phyloP scores from a whole-genome alignment of 1,140 invertebrate genomes.

The Aphis gossypii region DNA sequence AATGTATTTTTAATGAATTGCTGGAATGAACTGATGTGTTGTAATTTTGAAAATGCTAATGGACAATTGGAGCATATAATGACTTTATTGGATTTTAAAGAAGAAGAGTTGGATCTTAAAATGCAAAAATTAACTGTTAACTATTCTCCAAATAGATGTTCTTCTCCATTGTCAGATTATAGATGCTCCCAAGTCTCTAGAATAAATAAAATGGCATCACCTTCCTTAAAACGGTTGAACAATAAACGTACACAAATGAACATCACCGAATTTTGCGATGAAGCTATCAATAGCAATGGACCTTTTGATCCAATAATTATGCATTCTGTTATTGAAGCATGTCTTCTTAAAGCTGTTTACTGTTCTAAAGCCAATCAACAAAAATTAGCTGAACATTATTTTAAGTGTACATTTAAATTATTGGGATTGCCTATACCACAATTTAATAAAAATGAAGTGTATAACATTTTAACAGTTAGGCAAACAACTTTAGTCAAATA shows the following conservation, averaged over 20 bases:
- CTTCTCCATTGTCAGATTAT: constrained; percentile 40
- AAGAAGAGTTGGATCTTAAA: constrained; percentile 44
- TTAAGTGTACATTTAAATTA: constrained; percentile 31
- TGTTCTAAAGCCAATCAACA: constrained; percentile 33
- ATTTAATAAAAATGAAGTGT: constrained; percentile 53
- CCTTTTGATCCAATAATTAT: constrained; percentile 11
- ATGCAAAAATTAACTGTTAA: constrained; percentile 42
- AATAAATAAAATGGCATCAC: constrained; percentile 33
- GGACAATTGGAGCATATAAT: constrained; percentile 43
- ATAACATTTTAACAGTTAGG: constrained; percentile 31
- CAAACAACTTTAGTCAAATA: constrained; percentile 31
- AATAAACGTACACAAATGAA: constrained; percentile 13
- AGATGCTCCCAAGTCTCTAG: not conserved
- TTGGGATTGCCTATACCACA: not conserved
- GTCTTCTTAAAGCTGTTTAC: constrained; percentile 48
- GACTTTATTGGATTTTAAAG: constrained; percentile 46
- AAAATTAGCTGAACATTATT: constrained; percentile 34
- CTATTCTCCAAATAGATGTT: not conserved
- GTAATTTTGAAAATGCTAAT: constrained; percentile 49
- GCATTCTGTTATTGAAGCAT: constrained; percentile 44
- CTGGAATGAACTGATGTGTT: constrained; percentile 45
- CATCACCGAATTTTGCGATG: constrained; percentile 26
- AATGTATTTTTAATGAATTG: constrained; percentile 55
- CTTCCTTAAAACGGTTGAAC: constrained; percentile 39
- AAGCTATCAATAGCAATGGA: not conserved